Base-by-base conservation (phyloP, 2,113 vertebrate species). In the Menidia beryllina region DNA sequence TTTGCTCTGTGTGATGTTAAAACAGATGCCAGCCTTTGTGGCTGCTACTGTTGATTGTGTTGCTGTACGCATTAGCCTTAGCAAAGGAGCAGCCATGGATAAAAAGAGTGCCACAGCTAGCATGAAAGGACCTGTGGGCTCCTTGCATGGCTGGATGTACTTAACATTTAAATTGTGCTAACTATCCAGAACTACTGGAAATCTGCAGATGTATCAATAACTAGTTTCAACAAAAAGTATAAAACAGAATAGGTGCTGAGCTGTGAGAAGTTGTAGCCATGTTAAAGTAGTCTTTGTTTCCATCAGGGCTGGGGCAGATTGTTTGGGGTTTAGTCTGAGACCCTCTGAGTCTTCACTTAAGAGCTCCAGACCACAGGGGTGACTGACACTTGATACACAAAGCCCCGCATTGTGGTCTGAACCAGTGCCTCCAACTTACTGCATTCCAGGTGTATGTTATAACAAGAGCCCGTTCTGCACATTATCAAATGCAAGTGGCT, bases 161-260 rank as follows among this genome's bases (percentile, higher is more conserved):
- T 97, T 97, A 96, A 95, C 91, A 93, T 93, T 86, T 93, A 94
- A 96, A 96, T 79, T 92, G 94, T 95, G 95, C 93, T 94, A 95
- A 95, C 92, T 95, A 81, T 90, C 94, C 93, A 81, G 84, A 91
- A 94, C 94, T 94, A 94, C 94, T 96, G 95, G 93, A 94, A 94
- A 95, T 92, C 83, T 94, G 93, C 93, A 94, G 93, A 94, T 93
- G 96, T 98, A 97, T 98, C 98, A 97, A 98, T 98, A 97, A 95
- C 95, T 95, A 95, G 95, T 96, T 95, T 94, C 94, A 94, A 91
- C 84, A 84, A 86, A 95, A 90, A 98, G n/a, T 95, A 94, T 94
- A 95, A 97, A 96, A 93, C 96, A 96, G 94, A 96, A 96, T 95
- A 95, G 89, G 85, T 81, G 86, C 89, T 70, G 91, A 94, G 83